These are phyloP conservation scores for Leptatherina wallacei DNA, from an alignment of 2,797 vertebrate species.

Conservation along the genomic window DNA sequence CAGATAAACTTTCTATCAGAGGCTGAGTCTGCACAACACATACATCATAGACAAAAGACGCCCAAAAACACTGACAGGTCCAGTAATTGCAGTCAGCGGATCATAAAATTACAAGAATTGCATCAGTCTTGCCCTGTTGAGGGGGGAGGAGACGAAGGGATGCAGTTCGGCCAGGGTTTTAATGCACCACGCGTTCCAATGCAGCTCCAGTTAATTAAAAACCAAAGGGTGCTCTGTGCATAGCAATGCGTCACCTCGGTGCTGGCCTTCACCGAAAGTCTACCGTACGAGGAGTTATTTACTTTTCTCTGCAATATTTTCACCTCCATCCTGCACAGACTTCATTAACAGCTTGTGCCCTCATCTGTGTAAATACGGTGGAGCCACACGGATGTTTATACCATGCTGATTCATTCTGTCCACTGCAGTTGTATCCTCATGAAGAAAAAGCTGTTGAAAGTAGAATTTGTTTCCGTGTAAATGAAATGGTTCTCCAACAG, in stretches of 20 bases:
- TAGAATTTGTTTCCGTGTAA: background rate
- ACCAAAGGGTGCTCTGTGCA: conserved; percentile 40
- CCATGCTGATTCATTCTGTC: conserved; percentile 16
- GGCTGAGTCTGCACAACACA: conserved; percentile 52
- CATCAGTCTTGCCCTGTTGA: conserved; percentile 67
- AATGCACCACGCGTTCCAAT: conserved; percentile 63
- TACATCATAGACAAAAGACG: conserved; percentile 56
- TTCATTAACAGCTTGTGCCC: conserved; percentile 30
- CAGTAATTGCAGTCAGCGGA: conserved; percentile 75
- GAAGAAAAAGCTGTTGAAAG: conserved; percentile 8
- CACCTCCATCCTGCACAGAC: conserved; percentile 20
- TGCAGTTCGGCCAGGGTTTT: conserved; percentile 45
- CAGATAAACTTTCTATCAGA: conserved; percentile 28
- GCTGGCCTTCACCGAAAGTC: conserved; percentile 30
- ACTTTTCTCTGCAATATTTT: conserved; percentile 14
- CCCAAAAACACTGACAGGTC: conserved; percentile 66
- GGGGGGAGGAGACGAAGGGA: conserved; percentile 12
- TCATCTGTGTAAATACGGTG: conserved; percentile 48
- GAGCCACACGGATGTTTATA: conserved; percentile 35
- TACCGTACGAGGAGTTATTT: conserved; percentile 35
- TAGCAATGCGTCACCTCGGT: conserved; percentile 56
- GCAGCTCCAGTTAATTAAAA: conserved; percentile 76
- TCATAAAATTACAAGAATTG: conserved; percentile 77
- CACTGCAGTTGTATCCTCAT: conserved; percentile 2
- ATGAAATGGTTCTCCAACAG: too few relatives aligned